A percentile compares a stretch with the other conserved stretches of the same genome.
Conservation (phyloP, 2,113 vertebrate species). For the Hipposideros armiger region DNA sequence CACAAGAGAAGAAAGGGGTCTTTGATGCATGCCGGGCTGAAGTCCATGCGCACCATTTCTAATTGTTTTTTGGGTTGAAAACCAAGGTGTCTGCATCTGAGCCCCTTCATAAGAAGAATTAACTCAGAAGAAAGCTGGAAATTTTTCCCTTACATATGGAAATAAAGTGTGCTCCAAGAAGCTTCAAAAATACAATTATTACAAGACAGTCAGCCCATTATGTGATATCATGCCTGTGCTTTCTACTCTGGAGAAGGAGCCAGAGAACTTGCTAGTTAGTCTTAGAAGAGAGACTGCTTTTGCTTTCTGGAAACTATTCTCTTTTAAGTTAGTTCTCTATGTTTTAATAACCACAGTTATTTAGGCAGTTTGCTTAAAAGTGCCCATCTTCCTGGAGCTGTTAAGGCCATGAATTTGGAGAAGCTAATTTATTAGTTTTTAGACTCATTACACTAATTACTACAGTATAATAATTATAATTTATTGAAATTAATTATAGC, state of each 20-base stretch:
- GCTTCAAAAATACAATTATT: not conserved
- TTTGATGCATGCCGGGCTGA: conserved; percentile 48
- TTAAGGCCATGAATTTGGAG: not conserved
- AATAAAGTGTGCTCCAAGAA: not conserved
- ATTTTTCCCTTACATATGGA: not conserved
- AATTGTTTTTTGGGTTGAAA: conserved; percentile 25
- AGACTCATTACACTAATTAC: conserved; percentile 1
- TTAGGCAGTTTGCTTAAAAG: conserved; percentile 41
- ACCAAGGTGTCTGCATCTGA: not conserved
- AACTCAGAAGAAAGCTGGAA: not conserved
- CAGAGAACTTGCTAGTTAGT: not conserved
- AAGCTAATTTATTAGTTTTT: conserved; percentile 13
- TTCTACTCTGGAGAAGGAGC: not conserved
- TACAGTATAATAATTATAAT: not conserved
- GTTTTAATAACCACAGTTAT: conserved; percentile 22
- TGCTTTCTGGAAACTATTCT: not conserved
- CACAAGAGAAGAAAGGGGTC: not conserved
- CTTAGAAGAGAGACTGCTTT: not conserved
- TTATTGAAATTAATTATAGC: conserved; percentile 1
- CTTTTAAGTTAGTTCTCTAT: not conserved
- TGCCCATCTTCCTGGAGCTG: not conserved
- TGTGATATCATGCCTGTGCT: not conserved
- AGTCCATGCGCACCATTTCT: not conserved
- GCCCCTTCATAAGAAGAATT: not conserved
- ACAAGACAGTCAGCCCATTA: not conserved